Evolutionary conservation across 2,113 vertebrate species (phyloP).

Genomic region (Ailuropoda melanoleuca): DNA sequence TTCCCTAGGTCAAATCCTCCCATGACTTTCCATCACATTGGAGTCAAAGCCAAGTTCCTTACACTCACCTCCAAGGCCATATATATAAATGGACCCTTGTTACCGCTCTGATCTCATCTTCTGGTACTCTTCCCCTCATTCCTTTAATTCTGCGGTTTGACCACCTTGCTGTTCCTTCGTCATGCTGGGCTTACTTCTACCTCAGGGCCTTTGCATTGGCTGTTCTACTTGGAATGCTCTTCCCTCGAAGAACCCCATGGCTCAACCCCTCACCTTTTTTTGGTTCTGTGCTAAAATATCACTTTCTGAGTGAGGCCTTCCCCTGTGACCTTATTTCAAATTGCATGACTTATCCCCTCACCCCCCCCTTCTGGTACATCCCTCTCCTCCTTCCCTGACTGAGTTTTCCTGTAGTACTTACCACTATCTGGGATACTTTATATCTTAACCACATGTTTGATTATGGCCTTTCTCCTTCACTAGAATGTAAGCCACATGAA

Average conservation of each 20-base stretch:
- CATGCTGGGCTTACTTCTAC: neutral
- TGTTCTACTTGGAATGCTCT: neutral
- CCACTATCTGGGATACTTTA: neutral
- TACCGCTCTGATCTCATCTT: neutral
- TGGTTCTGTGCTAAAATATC: slow-evolving; percentile 11
- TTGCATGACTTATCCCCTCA: neutral
- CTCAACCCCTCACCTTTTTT: neutral
- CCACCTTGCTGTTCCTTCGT: neutral
- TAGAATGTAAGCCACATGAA: neutral
- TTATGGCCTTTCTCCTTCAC: neutral
- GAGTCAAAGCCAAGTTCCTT: slow-evolving; percentile 34
- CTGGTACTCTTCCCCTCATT: neutral
- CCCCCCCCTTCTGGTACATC: neutral
- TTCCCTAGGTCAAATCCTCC: neutral
- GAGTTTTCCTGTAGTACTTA: neutral
- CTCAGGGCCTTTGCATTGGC: neutral
- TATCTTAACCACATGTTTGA: neutral
- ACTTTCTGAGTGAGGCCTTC: neutral
- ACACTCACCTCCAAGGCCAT: neutral
- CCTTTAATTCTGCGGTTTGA: neutral
- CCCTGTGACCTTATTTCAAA: neutral
- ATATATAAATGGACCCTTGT: neutral
- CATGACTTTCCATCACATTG: neutral
- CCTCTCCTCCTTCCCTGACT: neutral
- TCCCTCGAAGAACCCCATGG: neutral